Conservation (phyloP, 2,888 invertebrate genomes). For the Eudemis profundana region DNA sequence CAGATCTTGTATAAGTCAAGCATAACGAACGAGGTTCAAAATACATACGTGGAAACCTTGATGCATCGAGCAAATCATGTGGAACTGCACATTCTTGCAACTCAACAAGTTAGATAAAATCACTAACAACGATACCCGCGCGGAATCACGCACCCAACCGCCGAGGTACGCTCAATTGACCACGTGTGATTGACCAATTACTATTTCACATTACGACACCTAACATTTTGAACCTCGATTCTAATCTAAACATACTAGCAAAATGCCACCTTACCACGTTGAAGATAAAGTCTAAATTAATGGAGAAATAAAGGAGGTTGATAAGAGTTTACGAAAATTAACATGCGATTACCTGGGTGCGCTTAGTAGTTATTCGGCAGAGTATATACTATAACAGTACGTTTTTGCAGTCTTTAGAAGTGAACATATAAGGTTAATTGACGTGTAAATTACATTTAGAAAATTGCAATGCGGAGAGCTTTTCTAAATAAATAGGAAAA, state of each 20-base stretch:
- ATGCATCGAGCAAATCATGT: constrained; percentile 5
- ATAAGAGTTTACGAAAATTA: background rate
- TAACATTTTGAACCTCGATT: background rate
- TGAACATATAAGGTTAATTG: background rate
- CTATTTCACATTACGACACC: constrained; percentile 56
- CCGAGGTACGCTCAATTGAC: constrained; percentile 36
- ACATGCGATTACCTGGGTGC: constrained; percentile 1
- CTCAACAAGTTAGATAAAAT: constrained; percentile 35
- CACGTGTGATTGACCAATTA: constrained; percentile 69
- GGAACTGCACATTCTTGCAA: constrained; percentile 10
- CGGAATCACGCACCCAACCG: constrained; percentile 24
- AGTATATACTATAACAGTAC: constrained; percentile 7
- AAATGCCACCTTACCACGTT: background rate
- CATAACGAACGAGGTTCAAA: background rate
- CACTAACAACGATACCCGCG: constrained; percentile 10
- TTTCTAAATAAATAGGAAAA: no score
- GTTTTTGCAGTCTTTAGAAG: background rate
- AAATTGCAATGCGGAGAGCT: background rate
- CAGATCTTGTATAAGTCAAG: background rate
- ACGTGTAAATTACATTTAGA: background rate
- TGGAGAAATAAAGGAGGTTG: background rate
- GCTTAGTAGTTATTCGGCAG: background rate
- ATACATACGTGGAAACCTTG: background rate
- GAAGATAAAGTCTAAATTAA: constrained; percentile 6
- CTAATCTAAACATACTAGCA: background rate